Percentiles rank a stretch among this genome's conserved stretches.
Evolutionary conservation across 2,113 vertebrate genomes (phyloP).

Genomic region (Barbus barbus): DNA sequence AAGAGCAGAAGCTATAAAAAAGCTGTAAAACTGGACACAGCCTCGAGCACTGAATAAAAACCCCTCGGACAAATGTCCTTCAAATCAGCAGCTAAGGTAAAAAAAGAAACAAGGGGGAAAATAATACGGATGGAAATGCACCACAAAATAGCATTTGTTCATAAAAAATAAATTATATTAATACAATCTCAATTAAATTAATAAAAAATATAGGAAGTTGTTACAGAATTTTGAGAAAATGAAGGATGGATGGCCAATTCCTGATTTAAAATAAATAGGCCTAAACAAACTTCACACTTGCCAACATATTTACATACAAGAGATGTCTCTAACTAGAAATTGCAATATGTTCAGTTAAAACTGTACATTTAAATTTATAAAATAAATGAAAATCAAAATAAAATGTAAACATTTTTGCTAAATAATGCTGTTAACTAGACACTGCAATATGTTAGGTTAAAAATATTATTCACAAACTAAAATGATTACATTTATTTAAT

Average conservation of each 20-base stretch:
- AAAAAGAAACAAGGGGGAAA: not conserved
- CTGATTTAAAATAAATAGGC: not conserved
- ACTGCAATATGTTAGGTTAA: not conserved
- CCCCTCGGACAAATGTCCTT: not conserved
- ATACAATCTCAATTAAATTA: not conserved
- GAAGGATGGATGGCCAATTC: not conserved
- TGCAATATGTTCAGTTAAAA: not conserved
- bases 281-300: not conserved
- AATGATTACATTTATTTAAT: not conserved
- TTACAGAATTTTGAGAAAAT: not conserved
- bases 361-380: not conserved
- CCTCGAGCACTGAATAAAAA: not conserved
- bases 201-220: not conserved
- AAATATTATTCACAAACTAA: not conserved
- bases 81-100: not conserved
- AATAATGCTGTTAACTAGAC: conserved; percentile 1
- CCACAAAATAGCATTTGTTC: not conserved
- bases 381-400: not conserved
- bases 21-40: not conserved
- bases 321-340: not conserved
- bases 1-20: not conserved
- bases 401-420: not conserved
- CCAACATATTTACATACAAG: not conserved
- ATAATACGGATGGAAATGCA: not conserved
- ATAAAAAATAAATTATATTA: not conserved